phyloP scores from a whole-genome alignment of 53 echinoderm and acorn worm species.

The Holothuria scabra region DNA sequence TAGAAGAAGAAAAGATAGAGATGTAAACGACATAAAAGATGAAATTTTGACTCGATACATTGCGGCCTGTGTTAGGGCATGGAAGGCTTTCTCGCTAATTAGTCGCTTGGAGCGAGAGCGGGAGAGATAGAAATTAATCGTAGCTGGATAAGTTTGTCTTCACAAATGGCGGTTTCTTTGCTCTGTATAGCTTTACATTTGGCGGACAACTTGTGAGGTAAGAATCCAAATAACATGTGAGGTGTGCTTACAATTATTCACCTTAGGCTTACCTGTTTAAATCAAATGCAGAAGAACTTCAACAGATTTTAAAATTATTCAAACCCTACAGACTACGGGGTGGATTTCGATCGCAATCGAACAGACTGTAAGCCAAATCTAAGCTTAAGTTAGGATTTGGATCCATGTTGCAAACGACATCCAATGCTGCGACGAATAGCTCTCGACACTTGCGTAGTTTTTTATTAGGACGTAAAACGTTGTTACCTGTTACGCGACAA shows the following conservation, averaged over 20 bases:
- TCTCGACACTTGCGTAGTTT: too few species aligned
- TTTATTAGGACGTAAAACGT: too few species aligned
- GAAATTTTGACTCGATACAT: slow-evolving; percentile 30
- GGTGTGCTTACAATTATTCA: slow-evolving; percentile 28
- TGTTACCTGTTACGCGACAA: too few species aligned
- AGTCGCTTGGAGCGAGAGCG: slow-evolving; percentile 36
- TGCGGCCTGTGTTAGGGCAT: slow-evolving; percentile 19
- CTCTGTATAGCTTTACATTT: slow-evolving; percentile 36
- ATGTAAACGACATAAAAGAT: slow-evolving; percentile 31
- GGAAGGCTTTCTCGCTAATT: slow-evolving; percentile 50
- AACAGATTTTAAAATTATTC: too few species aligned
- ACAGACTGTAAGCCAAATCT: too few species aligned
- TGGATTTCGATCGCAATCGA: too few species aligned
- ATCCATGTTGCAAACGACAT: too few species aligned
- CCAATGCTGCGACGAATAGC: too few species aligned
- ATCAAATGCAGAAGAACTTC: background rate
- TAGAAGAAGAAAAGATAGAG: background rate
- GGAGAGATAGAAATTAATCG: slow-evolving; percentile 38
- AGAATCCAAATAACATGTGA: slow-evolving; percentile 39
- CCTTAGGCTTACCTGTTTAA: slow-evolving; percentile 40
- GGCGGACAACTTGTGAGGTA: slow-evolving; percentile 26
- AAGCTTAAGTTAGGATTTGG: too few species aligned
- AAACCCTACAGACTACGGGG: too few species aligned
- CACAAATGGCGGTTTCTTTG: slow-evolving; percentile 35
- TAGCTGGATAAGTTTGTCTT: slow-evolving; percentile 42